These are phyloP conservation scores for Zaprionus taronus DNA, from an alignment of 1,140 invertebrate species.

Conservation along the genomic window DNA sequence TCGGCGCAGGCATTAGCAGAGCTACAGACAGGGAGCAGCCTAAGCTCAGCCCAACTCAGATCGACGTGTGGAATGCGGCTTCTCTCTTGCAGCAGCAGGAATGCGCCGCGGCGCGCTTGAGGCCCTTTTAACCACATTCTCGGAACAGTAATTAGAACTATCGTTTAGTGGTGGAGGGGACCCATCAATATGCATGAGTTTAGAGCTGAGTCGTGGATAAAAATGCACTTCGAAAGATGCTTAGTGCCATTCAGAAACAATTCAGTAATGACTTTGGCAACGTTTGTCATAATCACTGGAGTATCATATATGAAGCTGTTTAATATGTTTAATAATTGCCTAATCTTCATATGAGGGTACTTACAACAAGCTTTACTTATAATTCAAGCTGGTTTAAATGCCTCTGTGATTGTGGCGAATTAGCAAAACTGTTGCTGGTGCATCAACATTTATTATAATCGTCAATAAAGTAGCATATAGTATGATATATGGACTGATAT, in stretches of 20 bases:
- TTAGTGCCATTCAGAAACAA: not conserved
- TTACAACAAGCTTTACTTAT: too few species aligned
- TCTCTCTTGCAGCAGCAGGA: slow-evolving; percentile 13
- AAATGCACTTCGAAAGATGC: not conserved
- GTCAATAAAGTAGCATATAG: not conserved
- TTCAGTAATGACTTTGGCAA: not conserved
- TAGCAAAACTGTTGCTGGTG: too few species aligned
- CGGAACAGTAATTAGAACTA: slow-evolving; percentile 4
- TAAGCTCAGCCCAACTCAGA: not conserved
- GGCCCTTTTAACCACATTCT: not conserved
- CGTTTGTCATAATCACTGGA: not conserved
- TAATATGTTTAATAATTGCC: not conserved
- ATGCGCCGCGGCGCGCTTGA: slow-evolving; percentile 8
- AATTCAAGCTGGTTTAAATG: too few species aligned
- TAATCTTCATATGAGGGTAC: too few species aligned
- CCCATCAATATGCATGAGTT: slow-evolving; percentile 2
- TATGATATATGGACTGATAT: too few species aligned
- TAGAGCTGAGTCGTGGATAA: not conserved
- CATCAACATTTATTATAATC: not conserved
- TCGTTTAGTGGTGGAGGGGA: not conserved
- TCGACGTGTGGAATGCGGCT: slow-evolving; percentile 2
- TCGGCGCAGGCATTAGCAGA: slow-evolving; percentile 16
- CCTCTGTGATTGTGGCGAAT: too few species aligned
- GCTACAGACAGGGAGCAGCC: not conserved
- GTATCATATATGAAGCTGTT: not conserved